Base-by-base conservation (phyloP, 2,888 invertebrate genomes). In the Drosophila gaucha region DNA sequence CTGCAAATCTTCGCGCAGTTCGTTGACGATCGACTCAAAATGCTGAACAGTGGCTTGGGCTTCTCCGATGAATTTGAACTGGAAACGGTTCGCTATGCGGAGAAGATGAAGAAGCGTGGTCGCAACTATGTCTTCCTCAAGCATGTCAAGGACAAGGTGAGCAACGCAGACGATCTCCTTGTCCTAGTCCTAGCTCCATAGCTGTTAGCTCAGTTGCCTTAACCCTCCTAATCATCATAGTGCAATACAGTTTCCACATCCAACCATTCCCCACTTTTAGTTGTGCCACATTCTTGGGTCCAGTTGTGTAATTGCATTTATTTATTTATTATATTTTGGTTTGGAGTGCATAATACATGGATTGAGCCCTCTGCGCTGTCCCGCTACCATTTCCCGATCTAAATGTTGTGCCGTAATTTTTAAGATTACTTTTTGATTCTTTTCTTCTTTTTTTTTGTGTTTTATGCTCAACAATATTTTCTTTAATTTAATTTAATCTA, bases 31-130 rank as follows among this genome's bases (percentile, higher is more conserved):
- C 94, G 99, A 80, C 92, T 99, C 78, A 96, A 97, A 79, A 95
- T 98, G 93, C 93, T 99, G 71, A 98, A 98, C 91, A 95, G 96
- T n/a, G 98, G 99, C 0, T 93, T 96, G 62, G 97, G 98, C 0
- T 97, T 97, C 90, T 96, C 96, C 31, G 99, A 99, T 91, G 97
- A 98, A 90, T 99, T 99, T 92, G 99, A 99, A 92, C 94, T 96
- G 89, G 98, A 99, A 92, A 96, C 95, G 60, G 96, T 54, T 90
- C 93, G 89, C 87, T 93, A 90, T 89, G 93, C 80, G 88, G 92
- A 91, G 90, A 94, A 76, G 91, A 93, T 86, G 92, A 93, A 56
- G 92, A 94, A 90, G 91, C 90, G 89, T 26, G 89, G 91, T 18
- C 90, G 91, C 47, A 91, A 92, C 57, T 96, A 96, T 91, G 97